Evolutionary conservation across 2,797 vertebrate species (phyloP).

Genomic region (Pipistrellus kuhlii): DNA sequence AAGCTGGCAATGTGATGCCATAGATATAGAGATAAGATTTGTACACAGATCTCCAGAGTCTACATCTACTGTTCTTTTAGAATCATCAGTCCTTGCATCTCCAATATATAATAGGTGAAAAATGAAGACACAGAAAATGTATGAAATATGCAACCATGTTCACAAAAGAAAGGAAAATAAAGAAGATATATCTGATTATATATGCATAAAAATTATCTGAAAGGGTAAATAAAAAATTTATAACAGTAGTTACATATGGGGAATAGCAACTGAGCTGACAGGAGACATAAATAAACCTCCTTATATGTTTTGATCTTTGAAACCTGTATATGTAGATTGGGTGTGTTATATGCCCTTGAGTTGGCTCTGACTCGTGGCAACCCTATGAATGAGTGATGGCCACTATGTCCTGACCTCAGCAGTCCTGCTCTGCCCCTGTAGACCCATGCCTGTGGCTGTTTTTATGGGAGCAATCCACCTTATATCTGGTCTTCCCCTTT

Average conservation of each 20-base stretch:
- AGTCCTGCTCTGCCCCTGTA: background rate
- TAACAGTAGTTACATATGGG: background rate
- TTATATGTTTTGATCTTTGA: slow-evolving; percentile 1
- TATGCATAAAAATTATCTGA: background rate
- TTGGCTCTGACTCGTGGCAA: background rate
- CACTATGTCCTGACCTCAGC: background rate
- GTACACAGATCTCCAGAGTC: no score
- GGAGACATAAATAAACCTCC: background rate
- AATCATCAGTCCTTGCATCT: no score
- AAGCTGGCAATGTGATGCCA: no score
- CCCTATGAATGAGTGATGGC: background rate
- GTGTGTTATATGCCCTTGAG: background rate
- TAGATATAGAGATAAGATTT: no score
- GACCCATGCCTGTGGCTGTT: background rate
- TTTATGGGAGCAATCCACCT: background rate
- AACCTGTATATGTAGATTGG: background rate
- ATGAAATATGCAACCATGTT: background rate
- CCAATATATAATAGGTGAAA: no score
- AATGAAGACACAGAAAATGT: background rate
- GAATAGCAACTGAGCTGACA: background rate
- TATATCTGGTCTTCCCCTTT: background rate
- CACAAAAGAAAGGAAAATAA: background rate
- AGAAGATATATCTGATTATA: background rate
- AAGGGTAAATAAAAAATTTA: background rate
- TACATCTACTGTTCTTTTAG: no score